Evolutionary conservation across 2,888 invertebrate species (phyloP).

Genomic region (Pachydiplax longipennis): DNA sequence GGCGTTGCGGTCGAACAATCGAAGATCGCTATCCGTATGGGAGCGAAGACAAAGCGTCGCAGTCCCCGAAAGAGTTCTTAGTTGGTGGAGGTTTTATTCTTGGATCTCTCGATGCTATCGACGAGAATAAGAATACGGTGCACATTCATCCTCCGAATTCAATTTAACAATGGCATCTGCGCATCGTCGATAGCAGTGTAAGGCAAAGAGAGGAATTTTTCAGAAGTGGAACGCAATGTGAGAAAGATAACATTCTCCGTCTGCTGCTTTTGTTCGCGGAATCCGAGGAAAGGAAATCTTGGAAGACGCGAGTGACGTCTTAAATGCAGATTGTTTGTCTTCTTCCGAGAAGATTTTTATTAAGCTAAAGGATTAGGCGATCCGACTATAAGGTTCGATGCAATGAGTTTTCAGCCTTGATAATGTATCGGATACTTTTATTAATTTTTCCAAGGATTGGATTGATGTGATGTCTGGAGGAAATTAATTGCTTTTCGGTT

Average conservation of each 20-base stretch:
- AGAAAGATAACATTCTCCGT: not conserved
- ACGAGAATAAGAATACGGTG: not conserved
- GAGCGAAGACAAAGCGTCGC: conserved; percentile 24
- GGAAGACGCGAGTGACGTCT: too few species aligned
- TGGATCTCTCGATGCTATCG: conserved; percentile 7
- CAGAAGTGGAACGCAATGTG: not conserved
- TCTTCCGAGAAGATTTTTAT: too few species aligned
- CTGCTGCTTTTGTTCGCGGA: not conserved
- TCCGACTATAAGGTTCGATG: too few species aligned
- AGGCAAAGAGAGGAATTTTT: not conserved
- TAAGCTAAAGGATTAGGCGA: too few species aligned
- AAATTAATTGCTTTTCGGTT: too few species aligned
- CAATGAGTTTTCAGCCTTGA: too few species aligned
- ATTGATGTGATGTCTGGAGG: too few species aligned
- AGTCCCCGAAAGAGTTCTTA: conserved; percentile 3
- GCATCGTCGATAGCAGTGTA: not conserved
- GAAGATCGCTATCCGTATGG: conserved; percentile 9
- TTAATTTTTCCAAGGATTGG: too few species aligned
- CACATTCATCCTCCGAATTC: conserved; percentile 21
- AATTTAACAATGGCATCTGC: not conserved
- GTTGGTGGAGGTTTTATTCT: not conserved
- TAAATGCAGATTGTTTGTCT: too few species aligned
- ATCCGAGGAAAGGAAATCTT: not conserved
- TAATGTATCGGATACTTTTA: too few species aligned
- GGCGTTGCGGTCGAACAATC: conserved; percentile 30